These are phyloP conservation scores for Calliphora vicina DNA, from an alignment of 1,140 invertebrate genomes.

Conservation along the genomic window DNA sequence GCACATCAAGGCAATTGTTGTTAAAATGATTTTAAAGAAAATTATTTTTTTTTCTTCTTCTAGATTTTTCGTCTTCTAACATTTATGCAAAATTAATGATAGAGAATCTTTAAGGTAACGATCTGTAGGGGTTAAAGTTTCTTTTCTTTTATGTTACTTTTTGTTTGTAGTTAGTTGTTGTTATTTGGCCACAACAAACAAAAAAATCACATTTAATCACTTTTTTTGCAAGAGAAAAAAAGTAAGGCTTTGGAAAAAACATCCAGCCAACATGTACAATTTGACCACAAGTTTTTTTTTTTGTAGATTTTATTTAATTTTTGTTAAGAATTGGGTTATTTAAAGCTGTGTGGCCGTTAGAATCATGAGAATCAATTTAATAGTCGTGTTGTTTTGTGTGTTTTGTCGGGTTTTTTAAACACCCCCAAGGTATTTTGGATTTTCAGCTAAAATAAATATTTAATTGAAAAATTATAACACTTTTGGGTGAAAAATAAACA, in stretches of 20 bases:
- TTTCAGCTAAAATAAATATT: background rate
- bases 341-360: background rate
- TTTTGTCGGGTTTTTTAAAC: background rate
- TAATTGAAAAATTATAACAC: conserved; percentile 7
- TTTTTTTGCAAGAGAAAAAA: background rate
- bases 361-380: conserved; percentile 14
- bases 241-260: too few species aligned
- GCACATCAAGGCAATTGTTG: conserved; percentile 16
- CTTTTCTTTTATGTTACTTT: background rate
- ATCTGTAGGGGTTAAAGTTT: conserved; percentile 8
- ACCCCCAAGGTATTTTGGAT: background rate
- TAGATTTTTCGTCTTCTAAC: background rate
- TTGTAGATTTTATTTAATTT: background rate
- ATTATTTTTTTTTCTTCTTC: background rate
- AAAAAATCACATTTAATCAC: background rate
- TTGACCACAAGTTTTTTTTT: background rate
- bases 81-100: conserved; percentile 30
- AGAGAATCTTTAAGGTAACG: conserved; percentile 12
- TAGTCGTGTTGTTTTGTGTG: background rate
- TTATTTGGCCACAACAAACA: background rate
- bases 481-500: background rate
- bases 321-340: background rate
- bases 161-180: background rate
- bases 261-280: background rate
- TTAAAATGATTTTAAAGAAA: background rate